phyloP scores from a whole-genome alignment of 2,797 vertebrate genomes.

The Coreius guichenoti region DNA sequence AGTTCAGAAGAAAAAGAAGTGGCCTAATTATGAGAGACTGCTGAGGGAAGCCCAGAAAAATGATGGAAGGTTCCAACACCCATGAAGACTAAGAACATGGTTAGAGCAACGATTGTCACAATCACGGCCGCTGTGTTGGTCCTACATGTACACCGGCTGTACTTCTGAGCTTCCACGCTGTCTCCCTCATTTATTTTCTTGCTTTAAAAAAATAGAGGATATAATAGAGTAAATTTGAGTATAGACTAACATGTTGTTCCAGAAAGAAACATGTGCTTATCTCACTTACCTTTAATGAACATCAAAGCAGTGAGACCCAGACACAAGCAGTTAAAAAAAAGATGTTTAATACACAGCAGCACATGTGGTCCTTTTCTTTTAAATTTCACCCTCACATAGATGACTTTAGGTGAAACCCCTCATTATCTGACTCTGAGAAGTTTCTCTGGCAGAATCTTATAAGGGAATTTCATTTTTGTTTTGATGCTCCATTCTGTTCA shows the following conservation, averaged over 20 bases:
- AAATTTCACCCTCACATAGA: neutral
- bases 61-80: neutral
- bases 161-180: neutral
- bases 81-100: neutral
- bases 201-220: neutral
- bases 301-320: neutral
- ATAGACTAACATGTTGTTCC: too few relatives aligned
- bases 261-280: too few relatives aligned
- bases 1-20: neutral
- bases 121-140: neutral
- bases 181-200: constrained; percentile 1
- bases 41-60: neutral
- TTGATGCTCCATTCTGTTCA: neutral
- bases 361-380: neutral
- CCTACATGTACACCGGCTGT: neutral
- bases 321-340: neutral
- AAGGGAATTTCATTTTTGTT: neutral
- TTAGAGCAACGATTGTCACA: neutral
- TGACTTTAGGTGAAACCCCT: neutral
- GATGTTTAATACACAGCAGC: too few relatives aligned
- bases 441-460: neutral
- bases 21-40: neutral
- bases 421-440: neutral
- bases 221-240: too few relatives aligned
- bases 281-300: too few relatives aligned